A percentile compares a stretch with the other conserved stretches of the same genome.
Conservation (phyloP, 1,140 invertebrate genomes). For the Oncopeltus fasciatus region DNA sequence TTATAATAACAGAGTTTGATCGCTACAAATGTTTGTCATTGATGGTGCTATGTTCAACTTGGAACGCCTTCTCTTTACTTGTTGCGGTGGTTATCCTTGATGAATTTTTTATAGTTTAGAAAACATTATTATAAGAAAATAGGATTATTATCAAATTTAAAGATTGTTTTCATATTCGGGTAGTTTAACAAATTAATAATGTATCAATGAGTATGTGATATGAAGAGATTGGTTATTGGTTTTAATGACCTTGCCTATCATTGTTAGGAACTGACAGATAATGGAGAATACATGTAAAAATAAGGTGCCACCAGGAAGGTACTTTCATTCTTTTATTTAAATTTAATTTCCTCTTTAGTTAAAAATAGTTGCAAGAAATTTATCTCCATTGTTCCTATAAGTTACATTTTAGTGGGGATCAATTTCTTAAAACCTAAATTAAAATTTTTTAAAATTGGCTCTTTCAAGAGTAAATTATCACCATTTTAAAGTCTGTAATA, state of each 20-base stretch:
- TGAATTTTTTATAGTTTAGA: slow-evolving; percentile 9
- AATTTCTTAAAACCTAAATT: too few relatives aligned
- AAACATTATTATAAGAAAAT: not conserved
- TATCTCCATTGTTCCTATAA: too few relatives aligned
- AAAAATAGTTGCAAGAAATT: too few relatives aligned
- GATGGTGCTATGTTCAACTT: slow-evolving; percentile 12
- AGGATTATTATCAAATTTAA: not conserved
- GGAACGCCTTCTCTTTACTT: slow-evolving; percentile 10
- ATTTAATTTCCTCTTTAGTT: too few relatives aligned
- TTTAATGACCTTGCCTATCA: not conserved
- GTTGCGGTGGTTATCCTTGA: slow-evolving; percentile 8
- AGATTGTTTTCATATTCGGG: not conserved
- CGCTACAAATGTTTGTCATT: slow-evolving; percentile 10
- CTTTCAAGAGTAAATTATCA: too few relatives aligned
- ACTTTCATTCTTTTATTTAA: too few relatives aligned
- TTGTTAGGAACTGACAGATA: not conserved
- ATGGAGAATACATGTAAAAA: not conserved
- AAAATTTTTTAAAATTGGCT: too few relatives aligned
- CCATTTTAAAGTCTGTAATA: too few relatives aligned
- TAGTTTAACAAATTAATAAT: slow-evolving; percentile 2
- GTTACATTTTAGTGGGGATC: too few relatives aligned
- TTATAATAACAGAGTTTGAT: slow-evolving; percentile 1
- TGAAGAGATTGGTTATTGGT: not conserved
- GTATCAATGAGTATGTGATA: not conserved
- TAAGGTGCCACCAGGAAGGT: slow-evolving; percentile 1